These are phyloP conservation scores for Eilema caniola DNA, from an alignment of 2,888 invertebrate genomes.

Conservation along the genomic window DNA sequence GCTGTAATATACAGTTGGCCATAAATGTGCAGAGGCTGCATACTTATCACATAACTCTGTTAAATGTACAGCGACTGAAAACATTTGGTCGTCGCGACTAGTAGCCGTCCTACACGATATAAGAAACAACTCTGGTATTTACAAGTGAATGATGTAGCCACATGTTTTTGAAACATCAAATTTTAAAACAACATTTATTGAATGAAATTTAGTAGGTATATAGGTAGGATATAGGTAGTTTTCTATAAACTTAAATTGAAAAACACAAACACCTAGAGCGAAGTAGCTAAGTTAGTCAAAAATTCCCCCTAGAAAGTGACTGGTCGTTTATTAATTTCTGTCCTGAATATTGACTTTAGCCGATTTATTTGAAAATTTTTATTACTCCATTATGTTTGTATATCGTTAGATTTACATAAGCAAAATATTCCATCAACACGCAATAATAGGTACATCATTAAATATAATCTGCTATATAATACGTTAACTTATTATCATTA, in stretches of 20 bases:
- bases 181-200: neutral
- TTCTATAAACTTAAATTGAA: neutral
- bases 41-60: constrained; percentile 42
- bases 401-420: neutral
- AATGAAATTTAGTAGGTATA: neutral
- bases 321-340: neutral
- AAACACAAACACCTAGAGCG: neutral
- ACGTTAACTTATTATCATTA: neutral
- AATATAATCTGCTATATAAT: neutral
- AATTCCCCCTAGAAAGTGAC: neutral
- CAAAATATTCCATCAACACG: no score
- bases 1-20: constrained; percentile 28
- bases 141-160: neutral
- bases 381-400: neutral
- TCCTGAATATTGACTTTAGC: neutral
- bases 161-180: neutral
- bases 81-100: constrained; percentile 26
- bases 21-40: constrained; percentile 38
- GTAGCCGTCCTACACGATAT: constrained; percentile 21
- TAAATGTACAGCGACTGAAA: constrained; percentile 24
- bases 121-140: constrained; percentile 15
- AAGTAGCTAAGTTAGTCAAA: neutral
- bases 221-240: no score
- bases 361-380: neutral
- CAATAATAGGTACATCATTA: neutral